phyloP scores from a whole-genome alignment of 2,113 vertebrate species.

The Lophotis ruficrista region DNA sequence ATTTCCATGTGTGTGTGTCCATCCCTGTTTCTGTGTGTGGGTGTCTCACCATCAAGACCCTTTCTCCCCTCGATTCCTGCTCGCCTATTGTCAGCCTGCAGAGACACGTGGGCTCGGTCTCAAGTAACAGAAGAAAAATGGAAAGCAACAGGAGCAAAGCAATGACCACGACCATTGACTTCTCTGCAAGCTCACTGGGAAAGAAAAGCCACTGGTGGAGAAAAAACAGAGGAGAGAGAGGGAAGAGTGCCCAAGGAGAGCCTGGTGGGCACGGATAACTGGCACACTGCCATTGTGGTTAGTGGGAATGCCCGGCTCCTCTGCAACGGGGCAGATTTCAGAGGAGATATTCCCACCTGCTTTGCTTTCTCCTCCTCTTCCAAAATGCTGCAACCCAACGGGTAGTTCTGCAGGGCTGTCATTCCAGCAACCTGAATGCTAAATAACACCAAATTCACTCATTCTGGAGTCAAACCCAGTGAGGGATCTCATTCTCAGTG shows the following conservation, averaged over 20 bases:
- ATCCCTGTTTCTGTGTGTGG: neutral
- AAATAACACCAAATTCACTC: neutral
- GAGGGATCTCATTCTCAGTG: neutral
- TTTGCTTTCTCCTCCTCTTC: neutral
- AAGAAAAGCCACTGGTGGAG: neutral
- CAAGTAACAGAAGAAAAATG: neutral
- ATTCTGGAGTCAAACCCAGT: too few species aligned
- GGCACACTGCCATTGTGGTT: neutral
- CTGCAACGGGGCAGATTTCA: neutral
- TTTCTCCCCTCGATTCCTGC: neutral
- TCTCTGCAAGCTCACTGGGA: neutral
- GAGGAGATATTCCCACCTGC: neutral
- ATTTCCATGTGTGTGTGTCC: neutral
- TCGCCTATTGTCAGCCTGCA: neutral
- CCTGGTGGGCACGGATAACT: neutral
- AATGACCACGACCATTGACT: rapidly evolving
- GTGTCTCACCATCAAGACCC: neutral
- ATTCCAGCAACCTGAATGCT: neutral
- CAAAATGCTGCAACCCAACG: neutral
- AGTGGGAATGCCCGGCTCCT: neutral
- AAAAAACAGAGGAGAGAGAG: neutral
- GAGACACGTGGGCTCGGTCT: neutral
- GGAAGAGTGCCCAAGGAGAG: neutral
- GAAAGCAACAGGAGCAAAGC: neutral
- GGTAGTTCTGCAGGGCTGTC: neutral